Base-by-base conservation (phyloP, 1,140 invertebrate species). In the Drosophila repleta region DNA sequence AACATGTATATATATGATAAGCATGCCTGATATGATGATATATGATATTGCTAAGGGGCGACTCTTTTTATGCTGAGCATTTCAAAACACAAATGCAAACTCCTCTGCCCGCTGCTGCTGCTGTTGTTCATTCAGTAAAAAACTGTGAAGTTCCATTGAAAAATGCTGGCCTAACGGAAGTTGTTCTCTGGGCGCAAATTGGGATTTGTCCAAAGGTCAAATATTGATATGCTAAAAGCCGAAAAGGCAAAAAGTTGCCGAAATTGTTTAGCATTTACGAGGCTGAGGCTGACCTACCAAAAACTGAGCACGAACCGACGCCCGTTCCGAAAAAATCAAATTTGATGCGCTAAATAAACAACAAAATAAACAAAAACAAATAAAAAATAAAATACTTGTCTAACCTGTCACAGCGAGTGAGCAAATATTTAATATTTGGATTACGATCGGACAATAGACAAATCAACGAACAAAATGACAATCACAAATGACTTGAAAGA, bases 351-450 rank as follows among this genome's bases (percentile, higher is more conserved):
- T 49, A 66, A 66, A 37, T 49, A 29, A 56, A 21, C 46, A 57
- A 17, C 29, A 58, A 13, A 43, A 15, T 24, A 21, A 60, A 55
- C n/a, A 37, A 56, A 46, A 57, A 26, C 17, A 58, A 29, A 43
- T 51, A 56, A n/a, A 45, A 26, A 18, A 61, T 15, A 57, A 71
- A 72, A 72, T 67, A 72, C 63, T 55, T 55, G 69, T 72, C 41
- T 60, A 72, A 72, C 69, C 69, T 67, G 69, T 72, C 69, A 67
- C 63, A 60, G 52, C 32, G 52, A 67, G 53, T 57, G 63, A 26
- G 35, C 63, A 67, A 67, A 72, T 67, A 55, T 72, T 72, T 61
- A 57, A 61, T 72, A 55, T 67, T 72, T 67, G 21, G 55, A 67
- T 45, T 52, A 60, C 37, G 63, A 46, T 66, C 57, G 17, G 49